Evolutionary conservation across 2,888 invertebrate genomes (phyloP), one percentile per base, ranked within the genome.

Genomic region (Colostygia pectinataria): DNA sequence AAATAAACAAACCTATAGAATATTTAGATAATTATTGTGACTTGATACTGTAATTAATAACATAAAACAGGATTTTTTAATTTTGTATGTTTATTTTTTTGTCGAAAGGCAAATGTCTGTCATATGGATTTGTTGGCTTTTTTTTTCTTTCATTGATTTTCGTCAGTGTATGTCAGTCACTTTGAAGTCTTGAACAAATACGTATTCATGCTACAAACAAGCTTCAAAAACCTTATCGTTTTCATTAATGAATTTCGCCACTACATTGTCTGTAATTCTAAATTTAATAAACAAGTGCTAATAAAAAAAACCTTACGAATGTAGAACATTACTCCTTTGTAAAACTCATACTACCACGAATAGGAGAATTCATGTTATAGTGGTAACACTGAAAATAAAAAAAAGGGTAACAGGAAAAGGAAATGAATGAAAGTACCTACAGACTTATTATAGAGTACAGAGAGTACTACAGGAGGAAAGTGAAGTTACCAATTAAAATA

Each of bases 1-100:
- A 57, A 58, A 57, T 65, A 61, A 57, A 56, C 57, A 58, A 55
- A 38, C 27, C 39, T 31, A 32, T 50, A 33, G 14, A 53, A 54
- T 57, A 64, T 62, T 46, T 51, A 67, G 66, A 61, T 66, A 65
- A 18, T n/a, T n/a, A 53, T 55, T 44, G 49, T 52, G 53, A 56
- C 44, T 48, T 54, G 50, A 52, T 56, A 50, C 53, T 43, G 47
- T 52, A 48, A 45, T 44, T 40, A 54, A 31, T 45, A 53, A 50
- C 56, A 59, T 64, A 70, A 57, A 67, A 68, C 66, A 61, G 65
- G 68, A 72, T 77, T 85, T 83, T 84, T 80, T 63, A 77, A 87
- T 83, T 86, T 87, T 87, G 71, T 85, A 79, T 80, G 71, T 74
- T 76, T 80, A 74, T 83, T 84, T 83, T 80, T 87, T 83, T 84